Evolutionary conservation across 2,797 vertebrate genomes (phyloP).

Genomic region (Poecile montanus): DNA sequence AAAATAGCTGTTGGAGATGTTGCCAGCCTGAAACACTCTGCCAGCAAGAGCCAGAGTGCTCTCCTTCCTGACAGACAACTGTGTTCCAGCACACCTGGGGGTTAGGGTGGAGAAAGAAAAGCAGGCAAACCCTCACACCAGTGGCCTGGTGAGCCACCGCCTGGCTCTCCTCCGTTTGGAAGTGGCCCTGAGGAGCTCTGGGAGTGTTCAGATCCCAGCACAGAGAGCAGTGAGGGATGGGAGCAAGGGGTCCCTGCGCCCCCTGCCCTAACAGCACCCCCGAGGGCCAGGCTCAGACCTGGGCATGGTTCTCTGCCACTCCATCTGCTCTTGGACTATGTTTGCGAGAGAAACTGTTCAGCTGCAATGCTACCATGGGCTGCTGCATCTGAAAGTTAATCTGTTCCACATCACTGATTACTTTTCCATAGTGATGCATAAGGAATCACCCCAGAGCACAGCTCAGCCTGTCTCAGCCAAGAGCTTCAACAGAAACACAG

Average conservation of each 20-base stretch:
- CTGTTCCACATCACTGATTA: neutral
- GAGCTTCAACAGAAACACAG: neutral
- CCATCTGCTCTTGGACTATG: neutral
- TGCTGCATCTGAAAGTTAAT: constrained; percentile 28
- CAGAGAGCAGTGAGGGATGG: rapidly evolving
- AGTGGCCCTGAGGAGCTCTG: neutral
- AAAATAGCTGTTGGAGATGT: neutral
- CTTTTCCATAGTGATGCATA: neutral
- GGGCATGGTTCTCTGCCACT: neutral
- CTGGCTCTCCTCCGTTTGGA: no score
- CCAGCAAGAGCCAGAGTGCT: neutral
- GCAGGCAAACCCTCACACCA: rapidly evolving
- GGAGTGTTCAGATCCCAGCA: neutral
- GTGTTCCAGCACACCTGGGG: rapidly evolving
- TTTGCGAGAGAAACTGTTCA: neutral
- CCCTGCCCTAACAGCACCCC: neutral
- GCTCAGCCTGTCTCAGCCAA: neutral
- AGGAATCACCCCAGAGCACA: constrained; percentile 1
- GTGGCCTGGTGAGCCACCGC: neutral
- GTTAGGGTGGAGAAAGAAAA: neutral
- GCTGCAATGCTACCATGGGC: neutral
- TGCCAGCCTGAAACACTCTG: neutral
- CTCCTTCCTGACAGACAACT: neutral
- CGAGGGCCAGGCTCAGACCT: neutral
- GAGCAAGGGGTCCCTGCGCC: neutral